Evolutionary conservation across 1,140 invertebrate genomes (phyloP).

Genomic region (Trichogramma pretiosum): DNA sequence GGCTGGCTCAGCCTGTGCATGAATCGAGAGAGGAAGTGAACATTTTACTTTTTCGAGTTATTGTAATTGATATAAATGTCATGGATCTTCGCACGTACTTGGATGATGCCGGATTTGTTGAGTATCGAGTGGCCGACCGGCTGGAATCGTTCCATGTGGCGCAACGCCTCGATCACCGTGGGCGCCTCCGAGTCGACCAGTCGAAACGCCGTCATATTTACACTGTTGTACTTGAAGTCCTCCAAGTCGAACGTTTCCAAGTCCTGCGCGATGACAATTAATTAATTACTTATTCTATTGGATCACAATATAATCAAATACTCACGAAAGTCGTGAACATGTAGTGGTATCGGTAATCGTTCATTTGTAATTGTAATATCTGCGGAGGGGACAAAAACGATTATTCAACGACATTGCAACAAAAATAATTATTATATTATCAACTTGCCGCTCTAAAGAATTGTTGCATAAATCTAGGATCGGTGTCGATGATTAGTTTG

Average conservation of each 20-base stretch:
- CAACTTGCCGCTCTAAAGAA: constrained; percentile 74
- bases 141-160: constrained; percentile 83
- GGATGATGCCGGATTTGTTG: constrained; percentile 62
- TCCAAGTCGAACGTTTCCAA: constrained; percentile 85
- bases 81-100: constrained; percentile 51
- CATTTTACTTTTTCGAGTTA: too few species aligned
- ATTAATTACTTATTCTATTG: constrained; percentile 3
- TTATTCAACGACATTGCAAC: not conserved
- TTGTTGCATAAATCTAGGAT: constrained; percentile 62
- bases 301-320: constrained; percentile 33
- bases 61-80: too few species aligned
- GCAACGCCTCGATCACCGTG: constrained; percentile 64
- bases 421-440: not conserved
- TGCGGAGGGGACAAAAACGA: constrained; percentile 46
- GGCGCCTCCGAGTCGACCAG: constrained; percentile 72
- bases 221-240: constrained; percentile 88
- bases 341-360: constrained; percentile 87
- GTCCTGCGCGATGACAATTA: constrained; percentile 52
- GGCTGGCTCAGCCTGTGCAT: constrained; percentile 76
- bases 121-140: constrained; percentile 71
- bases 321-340: constrained; percentile 89
- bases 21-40: not conserved
- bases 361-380: constrained; percentile 89
- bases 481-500: constrained; percentile 77
- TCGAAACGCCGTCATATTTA: constrained; percentile 87